Evolutionary conservation across 1,140 invertebrate genomes (phyloP).

Genomic region (Microvelia longipes): DNA sequence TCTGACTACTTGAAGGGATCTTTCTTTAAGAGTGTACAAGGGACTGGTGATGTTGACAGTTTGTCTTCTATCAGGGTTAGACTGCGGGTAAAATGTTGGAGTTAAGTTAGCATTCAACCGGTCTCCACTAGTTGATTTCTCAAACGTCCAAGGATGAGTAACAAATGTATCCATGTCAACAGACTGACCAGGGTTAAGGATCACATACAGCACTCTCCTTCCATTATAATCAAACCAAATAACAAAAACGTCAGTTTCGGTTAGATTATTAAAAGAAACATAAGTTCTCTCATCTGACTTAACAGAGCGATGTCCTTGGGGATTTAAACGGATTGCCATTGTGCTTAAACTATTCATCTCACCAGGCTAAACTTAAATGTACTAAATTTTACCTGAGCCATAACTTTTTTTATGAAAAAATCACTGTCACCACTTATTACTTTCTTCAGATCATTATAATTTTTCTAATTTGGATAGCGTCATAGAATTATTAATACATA

Average conservation of each 20-base stretch:
- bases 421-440: too few relatives aligned
- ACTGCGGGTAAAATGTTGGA: neutral
- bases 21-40: neutral
- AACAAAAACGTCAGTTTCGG: neutral
- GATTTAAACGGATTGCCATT: too few relatives aligned
- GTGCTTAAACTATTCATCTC: too few relatives aligned
- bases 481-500: too few relatives aligned
- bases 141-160: neutral
- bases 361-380: too few relatives aligned
- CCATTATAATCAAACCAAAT: neutral
- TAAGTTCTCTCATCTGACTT: too few relatives aligned
- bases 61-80: neutral
- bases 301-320: too few relatives aligned
- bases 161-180: neutral
- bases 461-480: too few relatives aligned
- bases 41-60: neutral
- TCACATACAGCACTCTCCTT: neutral
- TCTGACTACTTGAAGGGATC: neutral
- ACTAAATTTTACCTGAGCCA: too few relatives aligned
- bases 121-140: neutral
- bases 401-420: too few relatives aligned
- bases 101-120: neutral
- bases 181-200: neutral
- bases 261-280: too few relatives aligned
- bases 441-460: too few relatives aligned